Evolutionary conservation across 2,113 vertebrate species (phyloP).

Genomic region (Phyllostomus discolor): DNA sequence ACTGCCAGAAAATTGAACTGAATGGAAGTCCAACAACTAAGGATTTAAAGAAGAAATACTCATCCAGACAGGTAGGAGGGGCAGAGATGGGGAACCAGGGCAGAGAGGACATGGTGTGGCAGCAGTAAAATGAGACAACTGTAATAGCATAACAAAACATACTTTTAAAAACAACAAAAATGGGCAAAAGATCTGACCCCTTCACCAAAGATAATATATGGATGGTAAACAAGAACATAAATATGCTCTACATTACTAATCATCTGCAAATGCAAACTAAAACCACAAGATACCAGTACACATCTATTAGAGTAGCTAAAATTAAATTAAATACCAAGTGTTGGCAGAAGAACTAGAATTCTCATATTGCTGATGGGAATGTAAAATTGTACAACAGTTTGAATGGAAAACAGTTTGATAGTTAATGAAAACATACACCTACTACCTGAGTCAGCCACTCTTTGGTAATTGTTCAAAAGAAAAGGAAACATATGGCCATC

Average conservation of each 20-base stretch:
- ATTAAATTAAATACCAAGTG: conserved; percentile 1
- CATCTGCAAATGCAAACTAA: conserved; percentile 1
- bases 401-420: neutral
- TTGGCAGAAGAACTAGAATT: neutral
- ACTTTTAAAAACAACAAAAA: neutral
- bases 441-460: neutral
- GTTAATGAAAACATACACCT: neutral
- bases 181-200: neutral
- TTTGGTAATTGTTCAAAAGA: neutral
- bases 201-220: neutral
- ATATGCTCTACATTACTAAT: neutral
- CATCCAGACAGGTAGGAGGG: too few species aligned
- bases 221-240: neutral
- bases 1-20: too few species aligned
- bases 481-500: neutral
- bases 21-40: too few species aligned
- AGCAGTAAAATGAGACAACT: too few species aligned
- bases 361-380: neutral
- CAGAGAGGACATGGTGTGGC: too few species aligned
- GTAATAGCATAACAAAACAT: too few species aligned
- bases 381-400: neutral
- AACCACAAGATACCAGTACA: neutral
- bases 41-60: too few species aligned
- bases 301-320: neutral
- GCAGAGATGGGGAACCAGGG: too few species aligned